Percentiles rank a stretch among this genome's conserved stretches.
These are phyloP conservation scores for Cryptocheilus praepositus DNA, from an alignment of 2,888 invertebrate species.

Conservation along the genomic window DNA sequence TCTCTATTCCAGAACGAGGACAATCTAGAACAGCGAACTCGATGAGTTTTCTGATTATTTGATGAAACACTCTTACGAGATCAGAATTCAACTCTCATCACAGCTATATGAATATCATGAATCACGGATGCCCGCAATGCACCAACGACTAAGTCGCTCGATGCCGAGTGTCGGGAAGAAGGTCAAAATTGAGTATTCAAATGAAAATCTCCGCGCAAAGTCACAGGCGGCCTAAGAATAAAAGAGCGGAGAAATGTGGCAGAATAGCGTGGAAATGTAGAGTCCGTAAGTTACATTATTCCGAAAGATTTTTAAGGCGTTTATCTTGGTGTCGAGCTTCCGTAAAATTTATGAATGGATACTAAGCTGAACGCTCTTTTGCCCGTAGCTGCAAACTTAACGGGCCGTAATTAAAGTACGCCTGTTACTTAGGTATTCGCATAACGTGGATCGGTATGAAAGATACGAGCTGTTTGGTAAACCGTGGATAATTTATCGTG, in stretches of 20 bases:
- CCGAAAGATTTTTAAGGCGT: neutral
- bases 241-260: neutral
- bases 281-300: too few relatives aligned
- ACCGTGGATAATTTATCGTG: too few relatives aligned
- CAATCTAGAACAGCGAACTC: too few relatives aligned
- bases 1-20: too few relatives aligned
- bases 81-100: too few relatives aligned
- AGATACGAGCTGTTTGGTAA: too few relatives aligned
- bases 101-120: conserved; percentile 7
- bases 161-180: conserved; percentile 5
- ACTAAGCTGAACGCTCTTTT: conserved; percentile 20
- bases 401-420: conserved; percentile 40
- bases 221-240: neutral
- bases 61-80: too few relatives aligned
- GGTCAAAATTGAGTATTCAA: conserved; percentile 18
- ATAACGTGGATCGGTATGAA: too few relatives aligned
- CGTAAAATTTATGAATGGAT: neutral
- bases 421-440: neutral
- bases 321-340: neutral
- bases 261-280: too few relatives aligned
- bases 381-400: conserved; percentile 43
- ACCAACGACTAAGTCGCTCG: conserved; percentile 1
- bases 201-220: conserved; percentile 14
- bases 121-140: conserved; percentile 14
- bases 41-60: too few relatives aligned